Conservation (phyloP, 2,113 vertebrate genomes). For the Odobenus rosmarus region DNA sequence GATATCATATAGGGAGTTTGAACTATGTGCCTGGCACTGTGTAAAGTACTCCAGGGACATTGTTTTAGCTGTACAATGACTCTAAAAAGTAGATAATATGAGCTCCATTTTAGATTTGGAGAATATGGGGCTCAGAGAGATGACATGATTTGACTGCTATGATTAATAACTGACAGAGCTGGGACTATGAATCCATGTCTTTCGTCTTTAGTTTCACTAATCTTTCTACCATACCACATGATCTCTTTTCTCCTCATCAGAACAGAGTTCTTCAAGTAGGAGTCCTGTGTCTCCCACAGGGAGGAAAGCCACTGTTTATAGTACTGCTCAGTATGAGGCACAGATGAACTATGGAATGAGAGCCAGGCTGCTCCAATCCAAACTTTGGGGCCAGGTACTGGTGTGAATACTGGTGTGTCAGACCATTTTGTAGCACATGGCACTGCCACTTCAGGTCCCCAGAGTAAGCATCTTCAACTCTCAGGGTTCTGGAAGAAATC, state of each 20-base stretch:
- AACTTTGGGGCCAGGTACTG: not conserved
- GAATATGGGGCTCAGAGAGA: not conserved
- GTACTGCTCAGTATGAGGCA: not conserved
- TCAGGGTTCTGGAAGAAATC: not conserved
- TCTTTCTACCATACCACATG: not conserved
- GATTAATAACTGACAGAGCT: conserved; percentile 7
- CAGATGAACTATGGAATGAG: not conserved
- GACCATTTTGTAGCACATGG: not conserved
- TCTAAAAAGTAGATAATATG: not conserved
- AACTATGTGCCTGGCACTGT: not conserved
- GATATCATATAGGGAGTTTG: not conserved
- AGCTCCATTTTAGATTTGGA: conserved; percentile 27
- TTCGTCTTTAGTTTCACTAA: not conserved
- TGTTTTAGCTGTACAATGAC: not conserved
- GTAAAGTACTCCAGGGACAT: not conserved
- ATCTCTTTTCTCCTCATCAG: not conserved
- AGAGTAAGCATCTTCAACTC: conserved; percentile 1
- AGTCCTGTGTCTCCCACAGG: not conserved
- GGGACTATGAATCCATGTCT: not conserved
- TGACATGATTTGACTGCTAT: not conserved
- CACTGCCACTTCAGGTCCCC: not conserved
- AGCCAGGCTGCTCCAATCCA: not conserved
- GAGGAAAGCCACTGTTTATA: not conserved
- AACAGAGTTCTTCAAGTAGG: not conserved
- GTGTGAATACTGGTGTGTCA: not conserved